A percentile compares a stretch with the other conserved stretches of the same genome.
Conservation (phyloP, 2,888 invertebrate genomes). For the Mythimna loreyi region DNA sequence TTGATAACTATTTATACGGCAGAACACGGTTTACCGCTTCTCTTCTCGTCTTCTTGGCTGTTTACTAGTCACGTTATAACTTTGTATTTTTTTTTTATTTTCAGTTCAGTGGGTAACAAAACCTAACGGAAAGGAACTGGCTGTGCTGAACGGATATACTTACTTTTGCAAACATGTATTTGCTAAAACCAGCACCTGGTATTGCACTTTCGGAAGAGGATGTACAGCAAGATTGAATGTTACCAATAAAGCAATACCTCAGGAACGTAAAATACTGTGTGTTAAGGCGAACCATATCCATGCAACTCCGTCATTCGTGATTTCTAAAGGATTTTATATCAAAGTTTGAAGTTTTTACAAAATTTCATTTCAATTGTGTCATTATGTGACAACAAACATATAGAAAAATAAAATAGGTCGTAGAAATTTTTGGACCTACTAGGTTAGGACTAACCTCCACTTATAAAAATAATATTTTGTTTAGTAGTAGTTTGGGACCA, state of each 20-base stretch:
- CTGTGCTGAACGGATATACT: constrained; percentile 65
- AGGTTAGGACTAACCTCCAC: too few relatives aligned
- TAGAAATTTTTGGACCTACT: too few relatives aligned
- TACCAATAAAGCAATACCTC: constrained; percentile 1
- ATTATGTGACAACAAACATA: too few relatives aligned
- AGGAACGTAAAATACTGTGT: constrained; percentile 22
- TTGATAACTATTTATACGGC: too few relatives aligned
- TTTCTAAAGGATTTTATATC: constrained; percentile 51
- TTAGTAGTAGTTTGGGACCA: too few relatives aligned
- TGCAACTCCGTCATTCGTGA: constrained; percentile 63
- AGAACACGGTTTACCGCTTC: too few relatives aligned
- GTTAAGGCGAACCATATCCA: constrained; percentile 84
- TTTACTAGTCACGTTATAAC: neutral
- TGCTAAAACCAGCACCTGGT: constrained; percentile 58
- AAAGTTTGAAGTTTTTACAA: too few relatives aligned
- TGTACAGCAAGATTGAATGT: constrained; percentile 64
- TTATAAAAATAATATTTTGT: too few relatives aligned
- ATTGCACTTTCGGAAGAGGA: constrained; percentile 65
- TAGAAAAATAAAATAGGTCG: too few relatives aligned
- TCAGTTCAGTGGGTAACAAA: constrained; percentile 57
- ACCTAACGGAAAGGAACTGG: constrained; percentile 62
- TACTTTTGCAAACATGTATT: constrained; percentile 61
- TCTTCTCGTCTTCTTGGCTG: too few relatives aligned
- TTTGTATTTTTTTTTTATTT: constrained; percentile 1
- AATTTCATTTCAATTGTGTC: too few relatives aligned